Conservation (phyloP, 2,113 vertebrate genomes). For the Barnardius zonarius region DNA sequence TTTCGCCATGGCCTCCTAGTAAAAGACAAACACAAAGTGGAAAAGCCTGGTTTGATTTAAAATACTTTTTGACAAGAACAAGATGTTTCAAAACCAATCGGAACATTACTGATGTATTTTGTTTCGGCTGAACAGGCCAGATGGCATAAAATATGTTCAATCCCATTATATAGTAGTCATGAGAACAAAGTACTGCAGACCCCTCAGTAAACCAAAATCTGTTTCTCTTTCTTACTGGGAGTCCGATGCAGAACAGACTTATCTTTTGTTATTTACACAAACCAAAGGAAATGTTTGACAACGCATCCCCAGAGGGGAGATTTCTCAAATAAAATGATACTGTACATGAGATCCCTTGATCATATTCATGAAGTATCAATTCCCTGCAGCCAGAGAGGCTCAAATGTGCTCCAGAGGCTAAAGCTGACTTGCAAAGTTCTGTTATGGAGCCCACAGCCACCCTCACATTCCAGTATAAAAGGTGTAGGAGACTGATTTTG, state of each 20-base stretch:
- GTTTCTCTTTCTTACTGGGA: constrained; percentile 28
- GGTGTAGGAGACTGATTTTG: not conserved
- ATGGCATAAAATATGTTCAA: constrained; percentile 57
- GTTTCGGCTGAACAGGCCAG: constrained; percentile 45
- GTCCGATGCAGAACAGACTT: not conserved
- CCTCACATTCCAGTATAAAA: not conserved
- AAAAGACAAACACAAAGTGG: constrained; percentile 58
- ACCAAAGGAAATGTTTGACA: constrained; percentile 54
- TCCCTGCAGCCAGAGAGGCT: not conserved
- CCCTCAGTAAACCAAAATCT: constrained; percentile 26
- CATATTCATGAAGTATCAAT: not conserved
- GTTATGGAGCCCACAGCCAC: not conserved
- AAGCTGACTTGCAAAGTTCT: not conserved
- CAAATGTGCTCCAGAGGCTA: not conserved
- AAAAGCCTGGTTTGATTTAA: constrained; percentile 62
- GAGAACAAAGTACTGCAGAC: constrained; percentile 39
- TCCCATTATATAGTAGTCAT: constrained; percentile 49
- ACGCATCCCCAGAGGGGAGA: not conserved
- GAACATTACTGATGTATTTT: constrained; percentile 56
- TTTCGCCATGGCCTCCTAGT: constrained; percentile 90
- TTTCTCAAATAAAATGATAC: constrained; percentile 12
- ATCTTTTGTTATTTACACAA: constrained; percentile 27
- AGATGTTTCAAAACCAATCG: constrained; percentile 59
- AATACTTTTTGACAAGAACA: constrained; percentile 63
- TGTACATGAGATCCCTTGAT: not conserved